Base-by-base conservation (phyloP, 2,113 vertebrate genomes). In the Anguilla rostrata region DNA sequence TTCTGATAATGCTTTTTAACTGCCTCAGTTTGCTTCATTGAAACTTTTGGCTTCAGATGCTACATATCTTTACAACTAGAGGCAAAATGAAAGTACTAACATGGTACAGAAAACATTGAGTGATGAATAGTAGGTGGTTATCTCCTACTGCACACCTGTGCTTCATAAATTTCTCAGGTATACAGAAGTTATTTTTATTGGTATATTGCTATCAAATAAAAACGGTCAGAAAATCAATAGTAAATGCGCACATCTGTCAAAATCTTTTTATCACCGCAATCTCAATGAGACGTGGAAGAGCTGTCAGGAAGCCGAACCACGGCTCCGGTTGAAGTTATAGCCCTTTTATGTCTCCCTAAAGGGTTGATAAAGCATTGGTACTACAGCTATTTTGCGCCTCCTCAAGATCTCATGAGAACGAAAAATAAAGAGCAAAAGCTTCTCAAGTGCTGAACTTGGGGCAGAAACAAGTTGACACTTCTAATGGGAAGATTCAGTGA, bases 271-370 rank as follows among this genome's bases (percentile, higher is more conserved):
- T 75, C n/a, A 14, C 71, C 2, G 2, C 26, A 9, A 26, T 75
- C 71, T 5, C 26, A 14, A 16, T 83, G 86, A 34, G 29, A 83
- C 16, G 56, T 16, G 7, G 86, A 57, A 86, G 41, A 56, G 43
- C 46, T 86, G 81, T 49, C n/a, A 57, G 18, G 14, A 40, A 83
- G 34, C 53, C 20, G 82, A 83, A 34, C 60, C 22, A 39, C 86
- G 16, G 43, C 18, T 82, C 43, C 60, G 39, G 22, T 29, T 56
- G 57, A 53, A 86, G 80, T 82, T 86, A 80, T 75, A 82, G 86
- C 81, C 86, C 56, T 57, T 39, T 3, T 57, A n/a, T 6, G 26
- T 34, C n/a, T 26, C 71, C 81, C 81, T n/a, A 39, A 22, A 82
- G 57, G 46, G 40, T 82, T 29, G 53, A 82, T 46, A 43, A 34